Base-by-base conservation (phyloP, 2,888 invertebrate species). In the Mesopsocus fuscifrons region DNA sequence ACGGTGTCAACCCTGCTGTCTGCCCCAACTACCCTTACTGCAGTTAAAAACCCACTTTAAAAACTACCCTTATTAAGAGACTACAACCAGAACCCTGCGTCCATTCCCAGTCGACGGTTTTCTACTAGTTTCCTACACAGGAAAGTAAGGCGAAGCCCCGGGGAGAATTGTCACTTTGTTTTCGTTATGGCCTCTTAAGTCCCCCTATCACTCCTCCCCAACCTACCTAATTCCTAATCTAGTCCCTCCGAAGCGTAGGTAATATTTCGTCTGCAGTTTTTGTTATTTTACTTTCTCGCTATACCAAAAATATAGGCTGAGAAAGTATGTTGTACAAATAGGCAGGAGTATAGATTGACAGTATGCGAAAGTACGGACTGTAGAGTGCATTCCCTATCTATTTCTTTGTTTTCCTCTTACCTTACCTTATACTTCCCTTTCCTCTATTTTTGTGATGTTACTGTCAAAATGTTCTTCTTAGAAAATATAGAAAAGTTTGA, bases 21-120 rank as follows among this genome's bases (percentile, higher is more conserved):
- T 70, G 70, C 59, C 70, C 70, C 45, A 65, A 70, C 62, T 71
- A 70, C 61, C 71, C 71, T 16, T 65, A 56, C 59, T 71, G 70
- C 46, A 66, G 65, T 33, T 33, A 33, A 33, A 30, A 11, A 11
- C 30, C n/a, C 30, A 11, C n/a, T 11, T 30, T 30, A 11, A 30
- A 30, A 11, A n/a, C 30, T n/a, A 11, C n/a, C n/a, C 30, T n/a
- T 30, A 11, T 30, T 30, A n/a, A n/a, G n/a, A n/a, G n/a, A n/a
- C n/a, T n/a, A n/a, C n/a, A n/a, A n/a, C n/a, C n/a, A n/a, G n/a
- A n/a, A n/a, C n/a, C n/a, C n/a, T n/a, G n/a, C n/a, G n/a, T n/a
- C n/a, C n/a, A n/a, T n/a, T n/a, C n/a, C n/a, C n/a, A n/a, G n/a
- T n/a, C n/a, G n/a, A n/a, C n/a, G n/a, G n/a, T n/a, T n/a, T n/a